These are phyloP conservation scores for Pissodes strobi DNA, from an alignment of 1,140 invertebrate genomes.

Conservation along the genomic window DNA sequence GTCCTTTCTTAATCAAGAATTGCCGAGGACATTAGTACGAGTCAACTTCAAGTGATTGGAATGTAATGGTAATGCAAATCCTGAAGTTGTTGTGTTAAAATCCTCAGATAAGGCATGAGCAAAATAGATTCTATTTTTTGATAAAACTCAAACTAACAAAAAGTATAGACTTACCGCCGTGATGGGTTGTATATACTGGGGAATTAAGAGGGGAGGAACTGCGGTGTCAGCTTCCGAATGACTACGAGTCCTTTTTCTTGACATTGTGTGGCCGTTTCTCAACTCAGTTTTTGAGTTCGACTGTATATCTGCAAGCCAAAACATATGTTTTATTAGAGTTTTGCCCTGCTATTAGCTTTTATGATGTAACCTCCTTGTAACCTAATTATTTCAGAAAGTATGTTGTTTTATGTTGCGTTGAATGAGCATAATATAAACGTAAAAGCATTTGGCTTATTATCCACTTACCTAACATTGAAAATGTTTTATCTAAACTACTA, in stretches of 20 bases:
- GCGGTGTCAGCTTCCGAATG: conserved; percentile 46
- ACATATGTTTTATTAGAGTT: conserved; percentile 40
- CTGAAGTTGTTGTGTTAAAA: too few species aligned
- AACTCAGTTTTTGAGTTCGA: conserved; percentile 22
- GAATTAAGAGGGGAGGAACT: background rate
- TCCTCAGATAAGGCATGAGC: too few species aligned
- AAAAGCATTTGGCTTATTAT: conserved; percentile 1
- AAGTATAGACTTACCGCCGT: conserved; percentile 39
- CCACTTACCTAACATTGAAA: conserved; percentile 46
- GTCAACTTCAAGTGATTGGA: too few species aligned
- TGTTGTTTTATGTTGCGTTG: too few species aligned
- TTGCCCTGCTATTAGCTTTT: background rate
- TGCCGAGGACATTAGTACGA: too few species aligned
- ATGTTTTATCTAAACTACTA: conserved; percentile 16
- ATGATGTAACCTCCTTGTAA: conserved; percentile 15
- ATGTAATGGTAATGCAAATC: too few species aligned
- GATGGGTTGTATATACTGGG: conserved; percentile 40
- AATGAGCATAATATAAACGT: too few species aligned
- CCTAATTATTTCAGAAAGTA: too few species aligned
- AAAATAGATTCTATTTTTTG: too few species aligned
- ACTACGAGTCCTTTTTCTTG: conserved; percentile 53
- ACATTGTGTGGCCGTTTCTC: conserved; percentile 44
- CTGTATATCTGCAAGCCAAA: conserved; percentile 42
- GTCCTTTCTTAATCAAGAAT: too few species aligned
- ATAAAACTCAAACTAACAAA: too few species aligned